phyloP scores from a whole-genome alignment of 1,140 invertebrate genomes.

The Conus ventricosus region DNA sequence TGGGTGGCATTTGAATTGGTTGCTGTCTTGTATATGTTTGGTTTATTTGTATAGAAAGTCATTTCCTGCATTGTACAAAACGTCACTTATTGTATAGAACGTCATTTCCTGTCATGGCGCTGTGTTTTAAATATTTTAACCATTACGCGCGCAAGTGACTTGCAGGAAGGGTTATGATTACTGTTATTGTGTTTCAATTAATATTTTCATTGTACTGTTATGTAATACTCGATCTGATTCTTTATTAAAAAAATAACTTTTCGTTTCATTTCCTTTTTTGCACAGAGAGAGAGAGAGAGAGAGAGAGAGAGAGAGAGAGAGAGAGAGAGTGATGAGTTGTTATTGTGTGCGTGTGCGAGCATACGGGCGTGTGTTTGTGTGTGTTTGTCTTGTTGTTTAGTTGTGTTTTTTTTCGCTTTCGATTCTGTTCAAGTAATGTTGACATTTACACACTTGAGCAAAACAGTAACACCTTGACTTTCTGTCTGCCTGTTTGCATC shows the following conservation, averaged over 20 bases:
- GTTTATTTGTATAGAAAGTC: background rate
- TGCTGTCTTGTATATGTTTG: conserved; percentile 8
- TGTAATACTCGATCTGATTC: conserved; percentile 1
- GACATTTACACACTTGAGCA: too few relatives aligned
- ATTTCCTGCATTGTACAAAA: background rate
- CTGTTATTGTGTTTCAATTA: background rate
- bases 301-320: too few relatives aligned
- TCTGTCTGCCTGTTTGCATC: too few relatives aligned
- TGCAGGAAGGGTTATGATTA: background rate
- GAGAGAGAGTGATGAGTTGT: background rate
- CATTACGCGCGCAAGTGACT: background rate
- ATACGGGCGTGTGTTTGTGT: conserved; percentile 1
- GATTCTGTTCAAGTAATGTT: too few relatives aligned
- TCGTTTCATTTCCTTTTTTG: background rate
- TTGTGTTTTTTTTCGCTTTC: too few relatives aligned
- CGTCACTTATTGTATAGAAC: background rate
- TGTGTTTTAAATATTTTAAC: background rate
- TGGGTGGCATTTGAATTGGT: background rate
- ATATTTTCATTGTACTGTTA: background rate
- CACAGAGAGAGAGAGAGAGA: background rate
- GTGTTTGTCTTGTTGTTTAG: background rate
- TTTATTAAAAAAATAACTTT: conserved; percentile 5
- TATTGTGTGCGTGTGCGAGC: background rate
- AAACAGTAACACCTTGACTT: too few relatives aligned
- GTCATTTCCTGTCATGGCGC: conserved; percentile 6